Conservation (phyloP, 2,888 invertebrate species). For the Psococerastis gibbosa region DNA sequence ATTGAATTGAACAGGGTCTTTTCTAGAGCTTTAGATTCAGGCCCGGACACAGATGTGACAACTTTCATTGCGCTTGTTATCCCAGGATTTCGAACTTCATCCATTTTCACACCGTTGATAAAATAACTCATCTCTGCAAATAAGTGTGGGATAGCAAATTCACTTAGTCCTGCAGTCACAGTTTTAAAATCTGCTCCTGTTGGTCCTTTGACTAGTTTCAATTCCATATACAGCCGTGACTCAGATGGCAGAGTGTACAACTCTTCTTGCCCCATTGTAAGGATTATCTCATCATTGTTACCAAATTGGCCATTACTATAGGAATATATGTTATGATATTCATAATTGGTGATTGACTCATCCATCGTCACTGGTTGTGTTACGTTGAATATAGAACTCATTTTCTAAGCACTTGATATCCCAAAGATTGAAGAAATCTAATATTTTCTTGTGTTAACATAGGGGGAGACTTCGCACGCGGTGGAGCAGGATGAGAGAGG, state of each 20-base stretch:
- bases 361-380: slow-evolving; percentile 13
- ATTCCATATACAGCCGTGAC: slow-evolving; percentile 15
- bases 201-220: not conserved
- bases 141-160: slow-evolving; percentile 9
- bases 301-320: slow-evolving; percentile 14
- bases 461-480: not conserved
- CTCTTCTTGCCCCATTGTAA: slow-evolving; percentile 15
- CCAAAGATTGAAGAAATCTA: not conserved
- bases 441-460: not conserved
- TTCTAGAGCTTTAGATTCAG: not conserved
- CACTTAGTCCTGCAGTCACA: not conserved
- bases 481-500: too few species aligned
- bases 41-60: not conserved
- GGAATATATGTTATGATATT: slow-evolving; percentile 14
- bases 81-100: slow-evolving; percentile 21
- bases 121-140: slow-evolving; percentile 21
- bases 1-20: not conserved
- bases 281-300: slow-evolving; percentile 16
- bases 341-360: slow-evolving; percentile 14
- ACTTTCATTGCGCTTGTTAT: slow-evolving; percentile 13
- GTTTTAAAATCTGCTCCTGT: not conserved
- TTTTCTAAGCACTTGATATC: not conserved
- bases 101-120: slow-evolving; percentile 22
- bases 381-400: slow-evolving; percentile 2
- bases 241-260: slow-evolving; percentile 13